A percentile compares a stretch with the other conserved stretches of the same genome.
Conservation (phyloP, 1,140 invertebrate genomes). For the Agrypnia vestita region DNA sequence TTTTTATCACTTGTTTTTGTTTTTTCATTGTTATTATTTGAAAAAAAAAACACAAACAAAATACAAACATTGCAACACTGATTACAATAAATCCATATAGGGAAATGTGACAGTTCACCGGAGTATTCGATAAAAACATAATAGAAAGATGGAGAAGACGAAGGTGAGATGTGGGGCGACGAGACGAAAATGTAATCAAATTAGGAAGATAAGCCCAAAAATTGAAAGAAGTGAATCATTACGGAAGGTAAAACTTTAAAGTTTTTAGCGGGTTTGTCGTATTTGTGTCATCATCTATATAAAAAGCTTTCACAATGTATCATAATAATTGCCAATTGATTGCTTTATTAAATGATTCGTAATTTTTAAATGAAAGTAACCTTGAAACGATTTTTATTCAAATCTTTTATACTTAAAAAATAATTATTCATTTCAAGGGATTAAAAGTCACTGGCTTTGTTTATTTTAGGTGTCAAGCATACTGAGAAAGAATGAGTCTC, state of each 20-base stretch:
- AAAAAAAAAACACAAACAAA: neutral
- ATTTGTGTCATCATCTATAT: slow-evolving; percentile 6
- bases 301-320: slow-evolving; percentile 32
- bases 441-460: neutral
- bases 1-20: neutral
- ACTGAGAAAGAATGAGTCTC: slow-evolving; percentile 75
- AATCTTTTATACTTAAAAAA: neutral
- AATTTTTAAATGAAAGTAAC: slow-evolving; percentile 22
- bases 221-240: slow-evolving; percentile 66
- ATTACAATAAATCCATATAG: slow-evolving; percentile 33
- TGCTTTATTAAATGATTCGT: slow-evolving; percentile 4
- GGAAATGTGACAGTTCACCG: slow-evolving; percentile 44
- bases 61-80: slow-evolving; percentile 18
- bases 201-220: slow-evolving; percentile 66
- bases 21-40: neutral
- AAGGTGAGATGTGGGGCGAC: slow-evolving; percentile 50
- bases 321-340: slow-evolving; percentile 6
- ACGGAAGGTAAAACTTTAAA: slow-evolving; percentile 62
- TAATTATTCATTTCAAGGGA: neutral
- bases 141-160: slow-evolving; percentile 58
- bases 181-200: slow-evolving; percentile 60
- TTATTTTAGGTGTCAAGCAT: slow-evolving; percentile 74
- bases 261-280: neutral
- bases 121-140: slow-evolving; percentile 46
- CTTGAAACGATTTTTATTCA: slow-evolving; percentile 6